Evolutionary conservation across 2,113 vertebrate genomes (phyloP).

Genomic region (Aix galericulata): DNA sequence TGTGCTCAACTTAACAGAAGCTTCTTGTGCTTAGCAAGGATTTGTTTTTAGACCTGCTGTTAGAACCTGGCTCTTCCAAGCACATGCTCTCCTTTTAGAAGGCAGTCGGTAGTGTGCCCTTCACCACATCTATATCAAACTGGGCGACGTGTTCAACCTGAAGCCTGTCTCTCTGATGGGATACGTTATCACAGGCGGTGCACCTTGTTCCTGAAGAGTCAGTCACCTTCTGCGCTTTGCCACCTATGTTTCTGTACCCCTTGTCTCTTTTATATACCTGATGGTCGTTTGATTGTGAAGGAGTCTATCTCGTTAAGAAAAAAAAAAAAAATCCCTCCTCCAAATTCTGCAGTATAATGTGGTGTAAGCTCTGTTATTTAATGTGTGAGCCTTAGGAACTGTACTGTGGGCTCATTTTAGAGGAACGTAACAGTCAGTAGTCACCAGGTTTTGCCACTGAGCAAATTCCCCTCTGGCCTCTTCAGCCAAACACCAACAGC

Average conservation of each 20-base stretch:
- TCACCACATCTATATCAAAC: not conserved
- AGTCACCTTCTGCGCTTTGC: not conserved
- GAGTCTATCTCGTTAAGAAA: not conserved
- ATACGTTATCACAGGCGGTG: not conserved
- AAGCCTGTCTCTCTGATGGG: not conserved
- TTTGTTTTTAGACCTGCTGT: not conserved
- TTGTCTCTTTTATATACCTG: not conserved
- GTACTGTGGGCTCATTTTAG: not conserved
- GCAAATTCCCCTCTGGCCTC: not conserved
- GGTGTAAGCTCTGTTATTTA: not conserved
- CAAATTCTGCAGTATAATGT: not conserved
- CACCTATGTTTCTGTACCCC: not conserved
- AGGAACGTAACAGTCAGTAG: not conserved
- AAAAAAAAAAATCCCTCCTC: not conserved
- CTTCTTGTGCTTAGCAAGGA: not conserved
- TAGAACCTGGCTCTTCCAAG: not conserved
- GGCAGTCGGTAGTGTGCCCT: not conserved
- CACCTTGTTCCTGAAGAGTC: not conserved
- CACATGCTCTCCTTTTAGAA: rapidly evolving
- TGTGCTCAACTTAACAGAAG: not conserved
- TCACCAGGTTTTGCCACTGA: not conserved
- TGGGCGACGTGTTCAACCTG: not conserved
- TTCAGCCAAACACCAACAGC: not conserved
- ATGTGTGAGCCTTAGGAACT: not conserved
- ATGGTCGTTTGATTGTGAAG: not conserved